Base-by-base conservation (phyloP, 2,797 vertebrate genomes). In the Thunnus albacares region DNA sequence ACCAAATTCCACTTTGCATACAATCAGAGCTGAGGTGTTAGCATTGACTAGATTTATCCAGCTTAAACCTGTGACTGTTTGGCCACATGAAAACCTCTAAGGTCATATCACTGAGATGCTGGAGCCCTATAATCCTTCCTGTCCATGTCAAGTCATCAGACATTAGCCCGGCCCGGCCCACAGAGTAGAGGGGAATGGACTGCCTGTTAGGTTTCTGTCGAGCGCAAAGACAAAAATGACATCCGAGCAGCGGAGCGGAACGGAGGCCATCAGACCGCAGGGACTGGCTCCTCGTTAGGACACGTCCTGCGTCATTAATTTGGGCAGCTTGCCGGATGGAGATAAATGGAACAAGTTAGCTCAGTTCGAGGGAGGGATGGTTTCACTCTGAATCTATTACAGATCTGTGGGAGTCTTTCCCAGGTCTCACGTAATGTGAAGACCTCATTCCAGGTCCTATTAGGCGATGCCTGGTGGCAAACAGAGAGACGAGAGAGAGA, bases 291-390 rank as follows among this genome's bases (percentile, higher is more conserved):
- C 72, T 81, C 84, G 53, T 88, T 87, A 87, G 79, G 75, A 80
- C 70, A 49, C 63, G 71, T 84, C 85, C 74, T n/a, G 87, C 79
- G 3, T 30, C 87, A 82, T 90, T 90, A 82, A 60, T 80, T 43
- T 75, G 67, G 78, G 76, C 78, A 28, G n/a, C 24, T 33, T 2
- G 20, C 63, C 30, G 30, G 82, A 85, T 57, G 30, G 53, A 87
- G 82, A 89, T 72, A 52, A 73, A 87, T 85, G 83, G 71, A 45
- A 20, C 75, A 65, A 68, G 82, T 78, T 75, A 53, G 41, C 6
- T 10, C 26, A 52, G 75, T 77, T 30, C 41, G 72, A 58, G 55
- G 51, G 58, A 4, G 17, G 59, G 38, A 52, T 3, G 22, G 24
- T 61, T 56, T 77, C 63, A 26, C 62, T 80, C 69, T 70, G 51